Percentiles rank a stretch among this genome's conserved stretches.
Conservation (phyloP, 1,140 invertebrate species). For the Euborellia annulipes region DNA sequence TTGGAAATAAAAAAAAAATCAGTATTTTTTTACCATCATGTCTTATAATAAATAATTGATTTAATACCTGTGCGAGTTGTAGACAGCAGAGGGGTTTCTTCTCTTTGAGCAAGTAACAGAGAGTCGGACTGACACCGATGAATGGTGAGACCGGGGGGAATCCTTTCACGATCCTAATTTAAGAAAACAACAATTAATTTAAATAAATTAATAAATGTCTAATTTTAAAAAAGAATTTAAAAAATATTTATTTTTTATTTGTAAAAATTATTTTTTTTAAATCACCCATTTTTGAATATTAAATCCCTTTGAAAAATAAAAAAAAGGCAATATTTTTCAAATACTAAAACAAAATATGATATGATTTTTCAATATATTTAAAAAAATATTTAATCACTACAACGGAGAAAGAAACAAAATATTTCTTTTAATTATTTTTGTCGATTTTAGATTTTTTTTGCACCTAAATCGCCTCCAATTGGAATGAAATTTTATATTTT, state of each 20-base stretch:
- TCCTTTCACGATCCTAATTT: constrained; percentile 80
- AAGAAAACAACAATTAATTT: constrained; percentile 8
- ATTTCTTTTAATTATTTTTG: too few relatives aligned
- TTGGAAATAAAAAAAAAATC: background rate
- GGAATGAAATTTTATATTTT: too few relatives aligned
- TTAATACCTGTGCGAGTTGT: constrained; percentile 71
- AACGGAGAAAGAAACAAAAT: too few relatives aligned
- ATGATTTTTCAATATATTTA: too few relatives aligned
- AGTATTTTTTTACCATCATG: background rate
- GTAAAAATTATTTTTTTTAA: too few relatives aligned
- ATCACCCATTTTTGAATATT: background rate
- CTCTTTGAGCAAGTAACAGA: constrained; percentile 90
- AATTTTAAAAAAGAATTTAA: background rate
- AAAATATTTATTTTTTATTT: background rate
- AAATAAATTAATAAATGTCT: background rate
- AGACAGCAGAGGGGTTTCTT: constrained; percentile 93
- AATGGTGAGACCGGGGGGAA: constrained; percentile 95
- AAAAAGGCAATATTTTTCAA: too few relatives aligned
- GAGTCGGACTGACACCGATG: constrained; percentile 89
- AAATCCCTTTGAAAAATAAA: too few relatives aligned
- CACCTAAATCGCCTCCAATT: too few relatives aligned
- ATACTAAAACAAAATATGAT: too few relatives aligned
- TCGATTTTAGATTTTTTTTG: too few relatives aligned
- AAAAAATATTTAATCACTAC: too few relatives aligned
- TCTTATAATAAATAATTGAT: constrained; percentile 1